Evolutionary conservation across 2,888 invertebrate genomes (phyloP).

Genomic region (Alcis repandata): DNA sequence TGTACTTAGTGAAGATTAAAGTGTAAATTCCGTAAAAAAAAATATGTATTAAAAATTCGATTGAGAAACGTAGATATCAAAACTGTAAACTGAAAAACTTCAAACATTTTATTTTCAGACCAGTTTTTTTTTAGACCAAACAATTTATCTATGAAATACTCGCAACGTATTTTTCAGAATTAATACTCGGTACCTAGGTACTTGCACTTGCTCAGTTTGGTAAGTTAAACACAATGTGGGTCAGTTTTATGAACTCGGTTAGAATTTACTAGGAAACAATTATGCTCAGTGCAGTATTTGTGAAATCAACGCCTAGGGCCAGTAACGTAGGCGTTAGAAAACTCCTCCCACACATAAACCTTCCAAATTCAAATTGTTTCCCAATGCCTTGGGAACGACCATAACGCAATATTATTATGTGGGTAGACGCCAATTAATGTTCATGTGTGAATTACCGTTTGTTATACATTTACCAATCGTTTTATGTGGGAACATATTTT

Average conservation of each 20-base stretch:
- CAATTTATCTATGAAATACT: too few species aligned
- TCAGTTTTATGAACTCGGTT: not conserved
- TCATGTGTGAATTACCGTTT: conserved; percentile 30
- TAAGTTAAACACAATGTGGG: not conserved
- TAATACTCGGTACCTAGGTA: too few species aligned
- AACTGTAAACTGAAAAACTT: too few species aligned
- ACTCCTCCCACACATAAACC: conserved; percentile 38
- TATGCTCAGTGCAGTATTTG: not conserved
- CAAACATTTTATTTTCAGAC: too few species aligned
- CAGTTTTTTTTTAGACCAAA: too few species aligned
- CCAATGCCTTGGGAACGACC: conserved; percentile 29
- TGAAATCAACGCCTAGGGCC: not conserved
- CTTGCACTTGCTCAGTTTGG: too few species aligned
- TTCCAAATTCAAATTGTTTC: conserved; percentile 31
- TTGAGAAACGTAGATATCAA: too few species aligned
- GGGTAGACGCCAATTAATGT: conserved; percentile 24
- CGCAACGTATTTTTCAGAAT: too few species aligned
- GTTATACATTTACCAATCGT: conserved; percentile 28
- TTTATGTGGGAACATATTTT: conserved; percentile 25
- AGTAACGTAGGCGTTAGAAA: conserved; percentile 34
- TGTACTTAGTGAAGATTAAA: too few species aligned
- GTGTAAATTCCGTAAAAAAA: too few species aligned
- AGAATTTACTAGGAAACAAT: too few species aligned
- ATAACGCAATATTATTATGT: conserved; percentile 29
- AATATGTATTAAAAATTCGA: too few species aligned